These are phyloP conservation scores for Bombus sibiricus DNA, from an alignment of 1,140 invertebrate species.

Conservation along the genomic window DNA sequence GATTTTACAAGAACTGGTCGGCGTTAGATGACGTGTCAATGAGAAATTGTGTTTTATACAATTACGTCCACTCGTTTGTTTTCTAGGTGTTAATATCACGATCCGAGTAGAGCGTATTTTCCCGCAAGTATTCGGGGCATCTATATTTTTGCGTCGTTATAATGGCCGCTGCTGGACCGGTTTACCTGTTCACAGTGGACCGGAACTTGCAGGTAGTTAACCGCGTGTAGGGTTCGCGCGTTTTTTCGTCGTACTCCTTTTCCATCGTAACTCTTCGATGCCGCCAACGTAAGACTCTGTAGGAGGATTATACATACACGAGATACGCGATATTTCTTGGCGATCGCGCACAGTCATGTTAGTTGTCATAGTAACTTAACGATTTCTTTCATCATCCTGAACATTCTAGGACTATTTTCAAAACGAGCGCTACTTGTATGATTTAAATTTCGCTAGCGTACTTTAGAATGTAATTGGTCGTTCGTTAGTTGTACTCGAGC, in stretches of 20 bases:
- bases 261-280: slow-evolving; percentile 59
- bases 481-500: slow-evolving; percentile 18
- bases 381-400: neutral
- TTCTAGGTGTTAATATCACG: neutral
- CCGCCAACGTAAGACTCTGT: slow-evolving; percentile 52
- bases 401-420: neutral
- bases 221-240: slow-evolving; percentile 51
- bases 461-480: neutral
- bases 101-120: slow-evolving; percentile 7
- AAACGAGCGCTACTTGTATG: neutral
- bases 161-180: slow-evolving; percentile 55
- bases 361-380: slow-evolving; percentile 1
- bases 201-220: slow-evolving; percentile 66
- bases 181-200: slow-evolving; percentile 62
- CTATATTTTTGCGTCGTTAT: slow-evolving; percentile 55
- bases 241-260: slow-evolving; percentile 38
- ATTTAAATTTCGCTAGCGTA: neutral
- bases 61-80: too few species aligned
- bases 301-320: slow-evolving; percentile 10
- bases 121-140: slow-evolving; percentile 44
- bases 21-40: neutral
- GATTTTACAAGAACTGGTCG: neutral
- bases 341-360: neutral
- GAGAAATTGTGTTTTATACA: neutral
- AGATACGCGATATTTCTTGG: slow-evolving; percentile 26